Base-by-base conservation (phyloP, 2,797 vertebrate species). In the Tinamus major region DNA sequence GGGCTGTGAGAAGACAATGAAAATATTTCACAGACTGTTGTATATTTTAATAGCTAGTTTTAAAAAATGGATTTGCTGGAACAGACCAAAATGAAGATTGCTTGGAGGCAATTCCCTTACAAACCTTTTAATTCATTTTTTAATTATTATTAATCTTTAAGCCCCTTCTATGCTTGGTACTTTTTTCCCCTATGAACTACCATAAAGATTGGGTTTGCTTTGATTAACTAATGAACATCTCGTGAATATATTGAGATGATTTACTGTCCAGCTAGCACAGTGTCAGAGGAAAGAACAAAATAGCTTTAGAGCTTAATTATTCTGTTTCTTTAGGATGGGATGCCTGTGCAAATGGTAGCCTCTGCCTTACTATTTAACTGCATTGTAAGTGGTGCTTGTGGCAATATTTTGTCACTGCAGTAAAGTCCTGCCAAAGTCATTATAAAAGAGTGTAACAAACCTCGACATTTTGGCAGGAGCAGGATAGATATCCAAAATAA, bases 11-110 rank as follows among this genome's bases (percentile, higher is more conserved):
- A 89, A 94, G 87, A 91, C 77, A 94, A 69, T 90, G 90, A 93
- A 96, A 93, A 91, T 95, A 95, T 96, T 97, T 97, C 92, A 90
- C 80, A 69, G 85, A 55, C 46, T 64, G 70, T 85, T 96, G 97
- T 94, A 61, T 94, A 95, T 94, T 97, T 95, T 96, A 95, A 91
- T 94, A 94, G 91, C 82, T 77, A 70, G 35, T 76, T 89, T 89
- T 51, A 85, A 77, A 95, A 82, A 92, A 94, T 84, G 91, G 86
- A 85, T 92, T 93, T 93, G 37, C 88, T 93, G 64, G 85, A 93
- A 69, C 61, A 92, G 85, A 85, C 87, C 46, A 89, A 89, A 92
- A 92, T 88, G 71, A 76, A 91, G 70, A 78, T 61, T 81, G 24
- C 80, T 88, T 79, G 61, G 71, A 96, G 89, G 89, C 23, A 91